Conservation (phyloP, 2,797 vertebrate genomes). For the Okamejei kenojei region DNA sequence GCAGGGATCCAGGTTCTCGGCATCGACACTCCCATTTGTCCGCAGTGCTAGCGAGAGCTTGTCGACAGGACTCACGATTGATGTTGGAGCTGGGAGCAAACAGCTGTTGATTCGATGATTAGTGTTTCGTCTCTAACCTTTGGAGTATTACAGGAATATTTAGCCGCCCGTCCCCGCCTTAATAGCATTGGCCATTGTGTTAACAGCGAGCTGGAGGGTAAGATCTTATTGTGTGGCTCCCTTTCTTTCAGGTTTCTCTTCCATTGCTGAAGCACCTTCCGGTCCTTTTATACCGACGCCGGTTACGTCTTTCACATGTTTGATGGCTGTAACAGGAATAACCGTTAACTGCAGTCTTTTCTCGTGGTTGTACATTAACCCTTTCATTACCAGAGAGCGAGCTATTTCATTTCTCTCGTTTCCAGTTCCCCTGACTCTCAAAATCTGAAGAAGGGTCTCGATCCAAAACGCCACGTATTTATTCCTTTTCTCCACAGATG, state of each 20-base stretch:
- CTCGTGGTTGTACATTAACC: neutral
- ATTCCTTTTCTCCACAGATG: no score
- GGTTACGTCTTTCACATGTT: neutral
- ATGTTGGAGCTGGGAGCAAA: constrained; percentile 51
- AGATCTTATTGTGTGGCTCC: neutral
- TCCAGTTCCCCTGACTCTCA: no score
- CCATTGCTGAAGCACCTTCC: neutral
- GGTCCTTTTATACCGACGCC: neutral
- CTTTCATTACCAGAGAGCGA: neutral
- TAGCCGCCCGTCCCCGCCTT: constrained; percentile 47
- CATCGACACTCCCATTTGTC: constrained; percentile 45
- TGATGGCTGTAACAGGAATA: neutral
- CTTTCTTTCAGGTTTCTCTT: neutral
- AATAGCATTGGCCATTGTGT: constrained; percentile 45
- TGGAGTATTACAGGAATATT: constrained; percentile 49
- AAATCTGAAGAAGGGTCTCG: no score
- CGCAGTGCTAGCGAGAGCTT: constrained; percentile 30
- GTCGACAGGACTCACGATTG: constrained; percentile 47
- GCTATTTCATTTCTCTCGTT: neutral
- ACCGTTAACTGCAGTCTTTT: neutral
- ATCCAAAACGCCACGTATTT: no score
- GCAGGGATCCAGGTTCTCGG: neutral
- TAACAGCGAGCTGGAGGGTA: neutral
- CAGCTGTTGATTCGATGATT: constrained; percentile 58
- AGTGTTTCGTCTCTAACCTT: constrained; percentile 55